Evolutionary conservation across 1,140 invertebrate species (phyloP).

Genomic region (Gryllus bimaculatus): DNA sequence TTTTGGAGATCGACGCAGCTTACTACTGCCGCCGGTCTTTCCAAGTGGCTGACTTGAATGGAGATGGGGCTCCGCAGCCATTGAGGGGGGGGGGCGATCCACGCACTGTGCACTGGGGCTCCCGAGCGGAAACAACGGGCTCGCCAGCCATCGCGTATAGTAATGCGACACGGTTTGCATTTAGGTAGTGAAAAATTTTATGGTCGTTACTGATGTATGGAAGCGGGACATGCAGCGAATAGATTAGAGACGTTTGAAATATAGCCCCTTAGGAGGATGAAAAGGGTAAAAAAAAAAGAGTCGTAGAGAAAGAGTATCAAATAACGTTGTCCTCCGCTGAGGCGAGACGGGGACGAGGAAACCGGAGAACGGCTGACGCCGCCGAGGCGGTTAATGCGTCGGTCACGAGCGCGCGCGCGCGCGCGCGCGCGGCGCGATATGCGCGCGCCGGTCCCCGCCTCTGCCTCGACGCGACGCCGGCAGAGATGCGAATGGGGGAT

Average conservation of each 20-base stretch:
- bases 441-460: no score
- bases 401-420: constrained; percentile 3
- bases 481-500: no score
- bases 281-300: neutral
- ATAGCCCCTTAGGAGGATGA: neutral
- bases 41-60: no score
- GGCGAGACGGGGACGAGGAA: constrained; percentile 21
- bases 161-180: constrained; percentile 3
- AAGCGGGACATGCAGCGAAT: constrained; percentile 2
- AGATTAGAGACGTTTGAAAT: constrained; percentile 1
- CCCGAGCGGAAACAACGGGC: no score
- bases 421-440: neutral
- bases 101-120: no score
- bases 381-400: constrained; percentile 23
- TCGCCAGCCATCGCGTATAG: neutral
- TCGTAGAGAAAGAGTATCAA: neutral
- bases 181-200: constrained; percentile 6
- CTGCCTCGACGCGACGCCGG: no score
- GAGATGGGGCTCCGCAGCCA: no score
- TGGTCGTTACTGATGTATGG: neutral
- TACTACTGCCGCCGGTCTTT: no score
- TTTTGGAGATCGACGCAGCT: no score
- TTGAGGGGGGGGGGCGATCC: no score
- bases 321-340: neutral
- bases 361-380: constrained; percentile 25